Evolutionary conservation across 2,888 invertebrate genomes (phyloP).

Genomic region (Poecilus cupreus): DNA sequence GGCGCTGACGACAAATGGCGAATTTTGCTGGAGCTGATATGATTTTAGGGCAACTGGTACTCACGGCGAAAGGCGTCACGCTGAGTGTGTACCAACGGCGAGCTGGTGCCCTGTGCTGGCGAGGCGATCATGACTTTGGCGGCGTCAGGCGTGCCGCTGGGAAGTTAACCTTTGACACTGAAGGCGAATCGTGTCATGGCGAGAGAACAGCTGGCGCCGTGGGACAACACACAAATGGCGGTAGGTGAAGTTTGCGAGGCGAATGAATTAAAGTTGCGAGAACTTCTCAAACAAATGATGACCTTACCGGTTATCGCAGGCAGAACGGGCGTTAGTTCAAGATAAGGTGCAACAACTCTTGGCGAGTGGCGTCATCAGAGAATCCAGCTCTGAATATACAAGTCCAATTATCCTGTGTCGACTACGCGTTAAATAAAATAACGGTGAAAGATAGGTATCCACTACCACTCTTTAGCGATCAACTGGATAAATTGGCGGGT

Average conservation of each 20-base stretch:
- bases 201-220: too few species aligned
- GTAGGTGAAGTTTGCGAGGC: too few species aligned
- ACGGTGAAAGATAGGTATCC: too few species aligned
- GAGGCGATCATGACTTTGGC: not conserved
- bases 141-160: too few species aligned
- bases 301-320: slow-evolving; percentile 63
- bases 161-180: too few species aligned
- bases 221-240: too few species aligned
- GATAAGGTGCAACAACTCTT: not conserved
- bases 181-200: too few species aligned
- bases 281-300: slow-evolving; percentile 13
- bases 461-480: too few species aligned
- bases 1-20: slow-evolving; percentile 46
- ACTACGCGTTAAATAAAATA: too few species aligned
- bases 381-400: too few species aligned
- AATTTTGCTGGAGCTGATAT: slow-evolving; percentile 50
- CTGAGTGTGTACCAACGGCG: slow-evolving; percentile 41
- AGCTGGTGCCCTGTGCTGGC: not conserved
- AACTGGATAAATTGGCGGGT: too few species aligned
- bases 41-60: slow-evolving; percentile 51
- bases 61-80: slow-evolving; percentile 37
- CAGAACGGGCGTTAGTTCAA: too few species aligned
- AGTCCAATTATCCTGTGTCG: slow-evolving; percentile 60
- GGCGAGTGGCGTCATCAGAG: slow-evolving; percentile 6
- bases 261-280: not conserved